Percentiles rank a stretch among this genome's conserved stretches.
Evolutionary conservation across 2,888 invertebrate genomes (phyloP).

Genomic region (Lithophane leautieri): DNA sequence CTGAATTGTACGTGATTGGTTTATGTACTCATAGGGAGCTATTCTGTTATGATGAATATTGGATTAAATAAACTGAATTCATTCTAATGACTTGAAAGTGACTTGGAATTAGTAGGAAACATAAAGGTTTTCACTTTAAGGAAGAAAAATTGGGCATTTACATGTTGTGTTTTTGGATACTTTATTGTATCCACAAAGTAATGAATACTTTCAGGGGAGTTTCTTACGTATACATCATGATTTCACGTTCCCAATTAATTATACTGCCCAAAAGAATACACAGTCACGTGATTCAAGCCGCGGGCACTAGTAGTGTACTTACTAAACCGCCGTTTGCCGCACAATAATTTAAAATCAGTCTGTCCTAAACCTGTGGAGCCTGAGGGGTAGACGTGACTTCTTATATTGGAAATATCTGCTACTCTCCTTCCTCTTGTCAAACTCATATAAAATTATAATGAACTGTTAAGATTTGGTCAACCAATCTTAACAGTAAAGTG

Average conservation of each 20-base stretch:
- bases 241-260: not conserved
- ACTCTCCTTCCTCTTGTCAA: not conserved
- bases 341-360: not conserved
- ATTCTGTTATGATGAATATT: not conserved
- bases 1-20: slow-evolving; percentile 29
- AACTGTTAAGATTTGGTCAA: not conserved
- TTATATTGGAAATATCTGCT: not conserved
- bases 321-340: not conserved
- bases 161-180: not conserved
- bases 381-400: not conserved
- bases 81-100: not conserved
- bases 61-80: not conserved
- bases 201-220: not conserved
- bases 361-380: not conserved
- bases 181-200: not conserved
- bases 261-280: not conserved
- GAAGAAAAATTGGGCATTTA: not conserved
- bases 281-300: not conserved
- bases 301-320: not conserved
- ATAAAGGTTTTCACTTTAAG: not conserved
- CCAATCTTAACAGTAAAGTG: not conserved
- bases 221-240: not conserved
- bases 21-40: slow-evolving; percentile 11
- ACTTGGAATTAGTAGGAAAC: not conserved
- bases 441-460: not conserved